phyloP scores from a whole-genome alignment of 2,888 invertebrate species.

The Pammene fasciana region DNA sequence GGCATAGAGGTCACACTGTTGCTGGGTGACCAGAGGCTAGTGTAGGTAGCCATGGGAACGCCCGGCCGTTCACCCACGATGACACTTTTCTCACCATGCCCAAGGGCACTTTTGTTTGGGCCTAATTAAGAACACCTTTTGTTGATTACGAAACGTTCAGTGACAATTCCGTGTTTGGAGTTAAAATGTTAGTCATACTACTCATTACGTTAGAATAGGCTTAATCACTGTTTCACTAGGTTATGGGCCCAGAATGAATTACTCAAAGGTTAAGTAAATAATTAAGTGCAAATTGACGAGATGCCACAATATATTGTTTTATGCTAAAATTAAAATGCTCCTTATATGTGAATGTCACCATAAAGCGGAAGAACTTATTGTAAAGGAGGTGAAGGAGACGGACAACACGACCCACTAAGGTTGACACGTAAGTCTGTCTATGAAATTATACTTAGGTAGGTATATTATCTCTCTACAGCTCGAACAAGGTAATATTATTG shows the following conservation, averaged over 20 bases:
- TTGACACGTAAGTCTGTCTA: background rate
- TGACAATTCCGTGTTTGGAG: constrained; percentile 14
- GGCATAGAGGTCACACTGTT: background rate
- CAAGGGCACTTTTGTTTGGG: constrained; percentile 30
- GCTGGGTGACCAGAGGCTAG: background rate
- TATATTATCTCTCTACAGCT: background rate
- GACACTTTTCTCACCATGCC: constrained; percentile 30
- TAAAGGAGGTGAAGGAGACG: constrained; percentile 14
- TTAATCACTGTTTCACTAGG: too few relatives aligned
- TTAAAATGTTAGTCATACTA: background rate
- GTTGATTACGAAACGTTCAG: constrained; percentile 20
- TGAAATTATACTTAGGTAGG: background rate
- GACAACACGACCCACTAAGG: constrained; percentile 7
- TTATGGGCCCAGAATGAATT: too few relatives aligned
- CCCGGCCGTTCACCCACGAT: constrained; percentile 18
- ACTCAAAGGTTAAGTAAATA: too few relatives aligned
- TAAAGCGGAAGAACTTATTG: constrained; percentile 3
- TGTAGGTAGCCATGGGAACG: background rate
- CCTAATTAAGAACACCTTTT: constrained; percentile 18
- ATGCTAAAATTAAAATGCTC: background rate
- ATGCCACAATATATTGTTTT: too few relatives aligned
- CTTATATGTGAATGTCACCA: constrained; percentile 1
- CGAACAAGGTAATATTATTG: too few relatives aligned
- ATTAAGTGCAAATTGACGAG: too few relatives aligned
- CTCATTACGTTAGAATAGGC: background rate